phyloP scores from a whole-genome alignment of 2,888 invertebrate genomes.

The Cynaeus angustus region DNA sequence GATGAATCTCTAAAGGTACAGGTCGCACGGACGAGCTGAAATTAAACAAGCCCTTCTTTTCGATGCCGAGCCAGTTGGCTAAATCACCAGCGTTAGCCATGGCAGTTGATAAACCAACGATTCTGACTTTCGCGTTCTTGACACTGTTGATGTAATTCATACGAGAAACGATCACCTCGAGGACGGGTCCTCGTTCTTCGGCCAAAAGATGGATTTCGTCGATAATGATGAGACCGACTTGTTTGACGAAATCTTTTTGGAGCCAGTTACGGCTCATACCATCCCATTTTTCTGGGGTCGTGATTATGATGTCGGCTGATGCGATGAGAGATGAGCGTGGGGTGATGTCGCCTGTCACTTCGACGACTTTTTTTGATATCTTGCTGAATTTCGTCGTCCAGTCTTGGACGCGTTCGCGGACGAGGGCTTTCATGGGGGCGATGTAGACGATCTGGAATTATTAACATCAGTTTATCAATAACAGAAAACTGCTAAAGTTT shows the following conservation, averaged over 20 bases:
- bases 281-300: slow-evolving; percentile 99
- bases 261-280: slow-evolving; percentile 99
- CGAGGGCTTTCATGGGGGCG: slow-evolving; percentile 97
- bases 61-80: slow-evolving; percentile 95
- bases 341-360: slow-evolving; percentile 94
- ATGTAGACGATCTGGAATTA: slow-evolving; percentile 92
- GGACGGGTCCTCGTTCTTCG: slow-evolving; percentile 89
- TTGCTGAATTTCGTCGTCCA: slow-evolving; percentile 89
- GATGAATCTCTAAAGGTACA: slow-evolving; percentile 92
- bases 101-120: slow-evolving; percentile 97
- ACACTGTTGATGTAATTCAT: slow-evolving; percentile 97
- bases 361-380: slow-evolving; percentile 89
- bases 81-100: slow-evolving; percentile 97
- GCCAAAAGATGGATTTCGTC: slow-evolving; percentile 99
- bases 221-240: slow-evolving; percentile 94
- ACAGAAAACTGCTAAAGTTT: too few relatives aligned
- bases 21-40: slow-evolving; percentile 98
- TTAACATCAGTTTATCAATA: too few relatives aligned
- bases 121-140: slow-evolving; percentile 86
- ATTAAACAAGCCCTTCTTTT: slow-evolving; percentile 93
- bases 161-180: slow-evolving; percentile 98
- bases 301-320: slow-evolving; percentile 93
- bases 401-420: slow-evolving; percentile 95
- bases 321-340: slow-evolving; percentile 91
- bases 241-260: slow-evolving; percentile 93